Base-by-base conservation (phyloP, 2,888 invertebrate species). In the Hofmannophila pseudospretella region DNA sequence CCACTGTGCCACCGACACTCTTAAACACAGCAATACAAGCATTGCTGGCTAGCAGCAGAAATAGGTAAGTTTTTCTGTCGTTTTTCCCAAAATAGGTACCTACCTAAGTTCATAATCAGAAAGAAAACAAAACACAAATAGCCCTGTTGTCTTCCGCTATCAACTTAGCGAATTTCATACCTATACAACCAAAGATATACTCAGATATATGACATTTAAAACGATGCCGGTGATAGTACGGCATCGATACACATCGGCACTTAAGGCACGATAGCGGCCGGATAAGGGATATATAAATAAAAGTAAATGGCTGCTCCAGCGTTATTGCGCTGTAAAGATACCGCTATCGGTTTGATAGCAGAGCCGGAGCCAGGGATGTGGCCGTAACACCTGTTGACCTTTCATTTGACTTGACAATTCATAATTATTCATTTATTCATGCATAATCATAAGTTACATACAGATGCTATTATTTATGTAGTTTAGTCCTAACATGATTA, bases 221-320 rank as follows among this genome's bases (percentile, higher is more conserved):
- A 57, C 60, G 75, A 78, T 67, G 74, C 71, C 72, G 71, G 50
- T 56, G 74, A 74, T 77, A 76, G 58, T 41, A 50, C 50, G 57
- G 75, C 68, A 77, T 51, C 68, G 82, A 81, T 80, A 77, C 58
- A 68, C 65, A 82, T 81, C 80, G 72, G 60, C 76, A 78, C 79
- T 81, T 75, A 76, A 67, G 68, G 65, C 65, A n/a, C 54, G 48
- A 58, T 70, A 75, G 71, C 62, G 53, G 38, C 59, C 45, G 56
- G 79, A 80, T 78, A 79, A 68, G 54, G 8, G 33, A 16, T 14
- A 67, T 72, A 77, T 76, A 79, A 80, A 79, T 78, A 82, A 66
- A 81, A 76, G 76, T 80, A 82, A 81, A 80, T 68, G 55, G 67
- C 63, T 63, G 56, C 61, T 67, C 65, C 70, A 71, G 65, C 67